Evolutionary conservation across 1,140 invertebrate genomes (phyloP).

Genomic region (Phymorhynchus buccinoides): DNA sequence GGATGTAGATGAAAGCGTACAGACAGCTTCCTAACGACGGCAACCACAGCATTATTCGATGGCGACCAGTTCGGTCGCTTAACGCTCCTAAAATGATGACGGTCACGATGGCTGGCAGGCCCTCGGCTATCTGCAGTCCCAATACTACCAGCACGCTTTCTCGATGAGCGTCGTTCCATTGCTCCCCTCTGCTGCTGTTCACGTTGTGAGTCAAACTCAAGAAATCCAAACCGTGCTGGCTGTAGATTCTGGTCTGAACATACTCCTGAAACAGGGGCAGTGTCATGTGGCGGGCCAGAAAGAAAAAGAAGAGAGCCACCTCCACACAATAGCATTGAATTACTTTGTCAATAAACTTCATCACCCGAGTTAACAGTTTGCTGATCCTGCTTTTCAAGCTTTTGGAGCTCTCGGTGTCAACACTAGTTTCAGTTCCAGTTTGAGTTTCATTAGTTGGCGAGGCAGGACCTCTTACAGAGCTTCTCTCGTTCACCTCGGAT

Average conservation of each 20-base stretch:
- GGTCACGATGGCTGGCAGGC: slow-evolving; percentile 65
- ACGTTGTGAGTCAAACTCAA: slow-evolving; percentile 36
- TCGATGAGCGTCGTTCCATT: slow-evolving; percentile 58
- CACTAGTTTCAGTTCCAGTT: background rate
- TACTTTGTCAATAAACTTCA: slow-evolving; percentile 49
- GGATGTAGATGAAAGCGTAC: slow-evolving; percentile 65
- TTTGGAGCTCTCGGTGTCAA: no score
- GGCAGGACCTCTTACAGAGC: background rate
- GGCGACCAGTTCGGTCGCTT: slow-evolving; percentile 65
- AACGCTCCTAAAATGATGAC: slow-evolving; percentile 68
- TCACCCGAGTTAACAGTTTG: slow-evolving; percentile 34
- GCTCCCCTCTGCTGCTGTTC: slow-evolving; percentile 34
- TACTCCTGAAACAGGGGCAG: slow-evolving; percentile 69
- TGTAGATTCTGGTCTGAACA: slow-evolving; percentile 61
- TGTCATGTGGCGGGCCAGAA: slow-evolving; percentile 67
- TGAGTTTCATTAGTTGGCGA: slow-evolving; percentile 3
- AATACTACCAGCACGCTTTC: slow-evolving; percentile 63
- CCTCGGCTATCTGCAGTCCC: slow-evolving; percentile 67
- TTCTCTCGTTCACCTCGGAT: slow-evolving; percentile 1
- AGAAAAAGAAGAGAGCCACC: slow-evolving; percentile 65
- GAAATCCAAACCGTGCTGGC: slow-evolving; percentile 56
- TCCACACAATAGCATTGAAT: slow-evolving; percentile 66
- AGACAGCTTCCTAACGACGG: slow-evolving; percentile 63
- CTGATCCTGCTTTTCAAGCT: slow-evolving; percentile 12
- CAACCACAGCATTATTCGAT: slow-evolving; percentile 65